Evolutionary conservation across 2,888 invertebrate genomes (phyloP).

Genomic region (Cataglyphis rosenhaueri): DNA sequence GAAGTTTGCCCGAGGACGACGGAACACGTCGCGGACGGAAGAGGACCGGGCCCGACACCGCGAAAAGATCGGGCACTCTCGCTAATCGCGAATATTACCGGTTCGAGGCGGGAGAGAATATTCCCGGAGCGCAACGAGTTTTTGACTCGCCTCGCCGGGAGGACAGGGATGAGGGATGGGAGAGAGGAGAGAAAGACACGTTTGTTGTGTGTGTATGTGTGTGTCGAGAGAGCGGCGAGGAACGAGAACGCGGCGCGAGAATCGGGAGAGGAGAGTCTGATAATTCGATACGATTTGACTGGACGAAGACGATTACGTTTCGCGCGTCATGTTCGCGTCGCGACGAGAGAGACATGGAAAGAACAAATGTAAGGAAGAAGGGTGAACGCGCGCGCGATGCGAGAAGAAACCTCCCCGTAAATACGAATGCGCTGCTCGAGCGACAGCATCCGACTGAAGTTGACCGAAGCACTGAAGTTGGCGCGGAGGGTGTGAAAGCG

Average conservation of each 20-base stretch:
- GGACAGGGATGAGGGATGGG: neutral
- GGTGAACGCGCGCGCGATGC: constrained; percentile 46
- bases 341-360: neutral
- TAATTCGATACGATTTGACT: neutral
- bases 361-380: neutral
- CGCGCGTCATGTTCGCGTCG: constrained; percentile 39
- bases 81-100: constrained; percentile 56
- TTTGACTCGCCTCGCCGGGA: constrained; percentile 31
- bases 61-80: constrained; percentile 5
- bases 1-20: neutral
- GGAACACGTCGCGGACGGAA: neutral
- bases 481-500: neutral
- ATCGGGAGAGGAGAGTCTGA: constrained; percentile 21
- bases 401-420: constrained; percentile 13
- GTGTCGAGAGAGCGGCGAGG: constrained; percentile 21
- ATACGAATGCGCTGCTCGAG: constrained; percentile 57
- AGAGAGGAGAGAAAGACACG: constrained; percentile 1
- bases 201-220: neutral
- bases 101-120: constrained; percentile 44
- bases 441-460: constrained; percentile 73
- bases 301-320: constrained; percentile 21
- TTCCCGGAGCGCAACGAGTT: constrained; percentile 45
- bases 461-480: constrained; percentile 12
- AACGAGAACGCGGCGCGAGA: constrained; percentile 9
- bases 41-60: neutral